Conservation (phyloP, 2,113 vertebrate genomes). For the Falco punctatus region DNA sequence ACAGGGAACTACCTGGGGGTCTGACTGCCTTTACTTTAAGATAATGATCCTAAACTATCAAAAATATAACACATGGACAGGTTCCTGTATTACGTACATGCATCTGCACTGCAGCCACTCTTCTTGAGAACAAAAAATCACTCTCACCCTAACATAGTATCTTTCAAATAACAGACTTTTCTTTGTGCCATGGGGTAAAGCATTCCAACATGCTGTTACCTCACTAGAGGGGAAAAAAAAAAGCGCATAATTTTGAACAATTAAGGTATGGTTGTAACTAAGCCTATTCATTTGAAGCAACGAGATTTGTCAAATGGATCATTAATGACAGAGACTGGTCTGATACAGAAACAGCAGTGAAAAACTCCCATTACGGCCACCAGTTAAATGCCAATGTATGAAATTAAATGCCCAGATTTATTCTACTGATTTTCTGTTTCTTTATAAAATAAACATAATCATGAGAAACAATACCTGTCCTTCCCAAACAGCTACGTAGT, state of each 20-base stretch:
- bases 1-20: background rate
- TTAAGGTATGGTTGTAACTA: background rate
- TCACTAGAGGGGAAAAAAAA: background rate
- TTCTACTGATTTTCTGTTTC: background rate
- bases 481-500: background rate
- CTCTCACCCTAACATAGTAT: background rate
- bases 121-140: background rate
- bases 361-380: background rate
- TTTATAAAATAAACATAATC: background rate
- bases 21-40: background rate
- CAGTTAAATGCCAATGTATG: background rate
- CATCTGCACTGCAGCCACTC: background rate
- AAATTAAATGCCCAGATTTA: background rate
- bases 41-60: background rate
- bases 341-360: background rate
- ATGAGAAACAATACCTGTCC: background rate
- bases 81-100: background rate
- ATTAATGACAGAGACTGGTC: background rate
- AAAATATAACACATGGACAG: background rate
- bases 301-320: background rate
- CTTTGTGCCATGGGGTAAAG: background rate
- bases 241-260: background rate
- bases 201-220: background rate
- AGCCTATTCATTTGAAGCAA: background rate
- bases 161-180: background rate